Base-by-base conservation (phyloP, 2,113 vertebrate genomes). In the Osmerus mordax region DNA sequence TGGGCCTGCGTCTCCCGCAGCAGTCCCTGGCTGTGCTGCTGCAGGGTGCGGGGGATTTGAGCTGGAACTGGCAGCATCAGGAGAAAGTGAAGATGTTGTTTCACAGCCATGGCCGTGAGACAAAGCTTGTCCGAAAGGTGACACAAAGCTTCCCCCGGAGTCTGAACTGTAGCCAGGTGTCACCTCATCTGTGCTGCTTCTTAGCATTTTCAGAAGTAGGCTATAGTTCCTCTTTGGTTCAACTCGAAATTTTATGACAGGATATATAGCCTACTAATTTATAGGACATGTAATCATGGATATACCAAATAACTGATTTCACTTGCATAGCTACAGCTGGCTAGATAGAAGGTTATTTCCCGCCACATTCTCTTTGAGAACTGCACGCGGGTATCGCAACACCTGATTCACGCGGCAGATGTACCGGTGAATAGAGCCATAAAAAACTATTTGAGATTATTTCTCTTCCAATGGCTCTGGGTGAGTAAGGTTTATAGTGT, bases 131-230 rank as follows among this genome's bases (percentile, higher is more conserved):
- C 18, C 74, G 18, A 14, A 29, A 3, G 74, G n/a, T 14, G 74
- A 72, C 41, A 36, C 8, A 1, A 55, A 65, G 5, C 36, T 73
- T 2, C 65, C 55, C 32, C 32, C 7, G 29, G 65, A 52, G n/a
- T 66, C 71, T n/a, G 84, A 66, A 41, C 59, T 66, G 28, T 76
- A 75, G 1, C 69, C 77, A 52, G 70, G 53, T 3, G 74, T 80
- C 29, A 88, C 65, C 70, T 90, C 88, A 12, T 90, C 87, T 54
- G 90, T 89, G 70, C 87, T 90, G 63, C 86, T 89, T 21, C 29
- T 56, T 64, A 84, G 83, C 88, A 90, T 63, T 29, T 86, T 16
- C 19, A 62, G 28, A 56, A 56, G 60, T 28, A 7, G 41, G 41
- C 9, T 12, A 1, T 12, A 1, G 9, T 62, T 28, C 28, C 0